Conservation (phyloP, 2,113 vertebrate species). For the Piliocolobus tephrosceles region DNA sequence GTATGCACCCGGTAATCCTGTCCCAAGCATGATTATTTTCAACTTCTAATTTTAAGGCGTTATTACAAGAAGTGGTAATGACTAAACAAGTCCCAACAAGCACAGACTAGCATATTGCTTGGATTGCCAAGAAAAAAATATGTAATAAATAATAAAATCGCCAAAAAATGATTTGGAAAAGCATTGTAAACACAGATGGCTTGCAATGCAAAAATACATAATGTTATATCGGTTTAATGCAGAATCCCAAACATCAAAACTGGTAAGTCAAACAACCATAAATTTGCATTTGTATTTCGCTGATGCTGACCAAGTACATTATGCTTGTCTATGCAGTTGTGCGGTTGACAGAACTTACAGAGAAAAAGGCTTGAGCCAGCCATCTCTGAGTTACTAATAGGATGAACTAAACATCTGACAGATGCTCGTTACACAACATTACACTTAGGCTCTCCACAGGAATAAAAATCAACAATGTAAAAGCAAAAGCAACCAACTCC, state of each 20-base stretch:
- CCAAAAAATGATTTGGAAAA: conserved; percentile 25
- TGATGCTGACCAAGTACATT: background rate
- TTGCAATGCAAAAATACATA: background rate
- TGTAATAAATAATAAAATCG: background rate
- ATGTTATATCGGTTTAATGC: background rate
- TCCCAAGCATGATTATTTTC: background rate
- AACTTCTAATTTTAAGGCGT: background rate
- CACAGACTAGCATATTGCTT: background rate
- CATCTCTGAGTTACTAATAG: background rate
- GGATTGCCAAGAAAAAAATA: conserved; percentile 14
- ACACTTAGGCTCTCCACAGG: background rate
- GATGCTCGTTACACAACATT: background rate
- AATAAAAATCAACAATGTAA: conserved; percentile 7
- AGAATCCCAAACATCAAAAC: background rate
- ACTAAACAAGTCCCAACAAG: background rate
- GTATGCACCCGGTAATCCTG: too few species aligned
- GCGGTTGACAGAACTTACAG: rapidly evolving
- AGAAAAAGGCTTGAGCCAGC: background rate
- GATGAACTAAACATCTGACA: background rate
- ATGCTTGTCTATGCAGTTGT: background rate
- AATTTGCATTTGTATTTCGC: background rate
- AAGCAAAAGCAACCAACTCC: conserved; percentile 17
- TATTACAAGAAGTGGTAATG: background rate
- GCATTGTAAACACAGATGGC: conserved; percentile 26
- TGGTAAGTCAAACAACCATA: background rate